These are phyloP conservation scores for Chrysodeixis includens DNA, from an alignment of 2,888 invertebrate genomes.

Conservation along the genomic window DNA sequence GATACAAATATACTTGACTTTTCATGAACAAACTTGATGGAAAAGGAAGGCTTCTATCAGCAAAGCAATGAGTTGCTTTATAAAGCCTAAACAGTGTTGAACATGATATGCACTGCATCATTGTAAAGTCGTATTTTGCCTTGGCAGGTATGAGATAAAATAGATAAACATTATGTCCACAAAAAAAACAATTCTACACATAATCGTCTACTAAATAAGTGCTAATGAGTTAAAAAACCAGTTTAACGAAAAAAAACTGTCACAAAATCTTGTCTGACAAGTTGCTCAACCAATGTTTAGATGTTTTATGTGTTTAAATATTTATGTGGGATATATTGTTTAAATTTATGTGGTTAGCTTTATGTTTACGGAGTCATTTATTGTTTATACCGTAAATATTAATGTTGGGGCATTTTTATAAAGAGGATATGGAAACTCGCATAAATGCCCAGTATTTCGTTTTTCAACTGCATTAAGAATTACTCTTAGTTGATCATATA, in stretches of 20 bases:
- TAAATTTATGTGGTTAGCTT: not conserved
- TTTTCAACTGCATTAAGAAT: too few species aligned
- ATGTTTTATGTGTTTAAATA: not conserved
- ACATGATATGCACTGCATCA: too few species aligned
- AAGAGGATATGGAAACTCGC: too few species aligned
- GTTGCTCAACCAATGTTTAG: not conserved
- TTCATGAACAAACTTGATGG: constrained; percentile 13
- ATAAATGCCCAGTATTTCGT: too few species aligned
- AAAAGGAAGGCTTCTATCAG: constrained; percentile 25
- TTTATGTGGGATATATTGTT: not conserved
- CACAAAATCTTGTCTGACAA: not conserved
- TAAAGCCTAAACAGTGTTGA: too few species aligned
- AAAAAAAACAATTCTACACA: not conserved
- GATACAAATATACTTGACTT: not conserved
- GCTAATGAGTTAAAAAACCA: not conserved
- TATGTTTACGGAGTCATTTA: not conserved
- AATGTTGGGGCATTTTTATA: not conserved
- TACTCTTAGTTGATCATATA: too few species aligned
- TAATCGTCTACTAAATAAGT: not conserved
- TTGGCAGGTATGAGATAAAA: too few species aligned
- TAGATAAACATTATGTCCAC: too few species aligned
- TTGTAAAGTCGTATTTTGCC: not conserved
- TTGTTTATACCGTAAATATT: not conserved
- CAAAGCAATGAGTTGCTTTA: too few species aligned
- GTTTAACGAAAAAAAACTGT: not conserved